These are phyloP conservation scores for Dascyllus trimaculatus DNA, from an alignment of 2,113 vertebrate species.

Conservation along the genomic window DNA sequence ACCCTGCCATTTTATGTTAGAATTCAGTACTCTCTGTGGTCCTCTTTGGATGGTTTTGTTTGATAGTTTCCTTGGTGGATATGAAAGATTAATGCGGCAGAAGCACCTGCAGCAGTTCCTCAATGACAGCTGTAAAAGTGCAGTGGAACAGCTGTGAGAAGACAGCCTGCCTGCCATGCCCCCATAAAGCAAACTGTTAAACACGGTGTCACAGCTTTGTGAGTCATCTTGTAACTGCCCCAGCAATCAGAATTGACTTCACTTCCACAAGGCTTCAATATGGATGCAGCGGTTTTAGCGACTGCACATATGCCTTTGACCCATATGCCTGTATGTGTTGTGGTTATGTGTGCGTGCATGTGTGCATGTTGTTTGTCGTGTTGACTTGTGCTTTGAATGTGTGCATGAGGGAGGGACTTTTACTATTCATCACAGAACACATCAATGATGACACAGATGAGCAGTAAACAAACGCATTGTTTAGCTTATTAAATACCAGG, in stretches of 20 bases:
- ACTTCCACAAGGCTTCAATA: slow-evolving; percentile 38
- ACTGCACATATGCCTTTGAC: slow-evolving; percentile 9
- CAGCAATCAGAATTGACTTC: slow-evolving; percentile 48
- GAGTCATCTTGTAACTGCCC: slow-evolving; percentile 61
- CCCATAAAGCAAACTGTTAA: slow-evolving; percentile 65
- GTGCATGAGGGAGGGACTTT: too few species aligned
- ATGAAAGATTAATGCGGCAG: slow-evolving; percentile 81
- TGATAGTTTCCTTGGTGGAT: slow-evolving; percentile 78
- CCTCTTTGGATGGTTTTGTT: slow-evolving; percentile 73
- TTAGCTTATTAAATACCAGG: slow-evolving; percentile 4
- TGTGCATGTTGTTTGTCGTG: too few species aligned
- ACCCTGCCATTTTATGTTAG: slow-evolving; percentile 59
- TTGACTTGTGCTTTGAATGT: too few species aligned
- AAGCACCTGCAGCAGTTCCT: slow-evolving; percentile 83
- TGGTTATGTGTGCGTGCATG: not conserved
- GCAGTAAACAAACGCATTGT: not conserved
- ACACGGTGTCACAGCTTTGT: slow-evolving; percentile 56
- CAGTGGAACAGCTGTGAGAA: slow-evolving; percentile 71
- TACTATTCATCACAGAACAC: not conserved
- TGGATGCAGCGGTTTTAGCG: not conserved
- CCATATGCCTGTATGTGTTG: not conserved
- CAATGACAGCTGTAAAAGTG: slow-evolving; percentile 79
- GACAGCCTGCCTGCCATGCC: slow-evolving; percentile 51
- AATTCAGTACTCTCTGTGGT: slow-evolving; percentile 66
- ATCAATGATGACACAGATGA: slow-evolving; percentile 17